These are phyloP conservation scores for Pongo abelii DNA, from an alignment of 2,113 vertebrate species.

Conservation along the genomic window DNA sequence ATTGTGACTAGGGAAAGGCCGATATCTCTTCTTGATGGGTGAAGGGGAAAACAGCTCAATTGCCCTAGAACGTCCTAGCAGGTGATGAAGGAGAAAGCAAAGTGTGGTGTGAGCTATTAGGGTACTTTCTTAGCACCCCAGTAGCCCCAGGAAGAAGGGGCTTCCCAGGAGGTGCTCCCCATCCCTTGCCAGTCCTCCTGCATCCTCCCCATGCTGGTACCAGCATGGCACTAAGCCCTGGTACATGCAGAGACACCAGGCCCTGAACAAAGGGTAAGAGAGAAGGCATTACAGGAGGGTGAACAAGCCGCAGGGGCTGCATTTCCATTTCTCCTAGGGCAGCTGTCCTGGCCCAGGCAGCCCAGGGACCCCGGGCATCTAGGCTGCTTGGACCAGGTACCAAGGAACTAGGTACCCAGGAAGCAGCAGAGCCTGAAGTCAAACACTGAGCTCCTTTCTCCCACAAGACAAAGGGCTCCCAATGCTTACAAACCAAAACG, in stretches of 20 bases:
- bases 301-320: background rate
- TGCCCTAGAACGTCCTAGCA: background rate
- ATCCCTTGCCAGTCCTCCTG: background rate
- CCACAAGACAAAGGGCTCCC: background rate
- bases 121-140: background rate
- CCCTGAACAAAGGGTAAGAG: accelerated
- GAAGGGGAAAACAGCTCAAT: background rate
- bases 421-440: background rate
- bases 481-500: background rate
- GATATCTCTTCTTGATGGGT: background rate
- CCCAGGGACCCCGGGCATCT: background rate
- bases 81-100: background rate
- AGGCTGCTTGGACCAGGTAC: background rate
- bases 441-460: background rate
- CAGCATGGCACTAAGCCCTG: background rate
- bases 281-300: background rate
- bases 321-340: accelerated
- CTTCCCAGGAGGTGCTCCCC: background rate
- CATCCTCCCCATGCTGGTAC: background rate
- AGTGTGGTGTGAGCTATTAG: background rate
- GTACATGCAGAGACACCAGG: background rate
- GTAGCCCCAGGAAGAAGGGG: background rate
- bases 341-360: background rate
- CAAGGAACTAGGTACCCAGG: too few relatives aligned
- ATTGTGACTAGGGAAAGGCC: background rate